These are phyloP conservation scores for Alethe castanea DNA, from an alignment of 2,113 vertebrate genomes.

Conservation along the genomic window DNA sequence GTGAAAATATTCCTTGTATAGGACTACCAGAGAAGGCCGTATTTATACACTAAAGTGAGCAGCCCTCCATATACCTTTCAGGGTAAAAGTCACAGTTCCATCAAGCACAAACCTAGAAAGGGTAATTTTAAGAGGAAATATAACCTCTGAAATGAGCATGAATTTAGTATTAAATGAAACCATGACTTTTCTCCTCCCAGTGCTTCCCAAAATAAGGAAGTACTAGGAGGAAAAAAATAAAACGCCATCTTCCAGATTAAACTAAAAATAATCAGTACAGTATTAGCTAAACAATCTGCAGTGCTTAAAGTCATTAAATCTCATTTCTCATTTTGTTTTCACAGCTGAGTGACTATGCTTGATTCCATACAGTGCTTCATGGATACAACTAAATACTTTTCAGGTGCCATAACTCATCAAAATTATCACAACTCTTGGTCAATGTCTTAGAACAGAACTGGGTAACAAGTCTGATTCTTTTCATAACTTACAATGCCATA, in stretches of 20 bases:
- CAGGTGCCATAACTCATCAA: neutral
- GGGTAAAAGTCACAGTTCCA: neutral
- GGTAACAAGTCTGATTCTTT: neutral
- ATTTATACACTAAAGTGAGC: neutral
- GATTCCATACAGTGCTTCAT: neutral
- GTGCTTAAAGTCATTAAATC: neutral
- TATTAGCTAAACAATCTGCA: neutral
- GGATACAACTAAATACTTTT: neutral
- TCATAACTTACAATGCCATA: neutral
- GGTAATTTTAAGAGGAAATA: neutral
- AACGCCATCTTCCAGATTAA: neutral
- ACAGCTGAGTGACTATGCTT: neutral
- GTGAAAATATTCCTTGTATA: neutral
- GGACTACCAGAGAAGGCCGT: neutral
- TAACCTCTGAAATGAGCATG: neutral
- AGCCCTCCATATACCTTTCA: neutral
- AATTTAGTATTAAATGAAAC: neutral
- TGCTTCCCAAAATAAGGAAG: neutral
- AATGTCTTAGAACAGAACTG: neutral
- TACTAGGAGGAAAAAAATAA: neutral
- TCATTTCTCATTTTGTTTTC: constrained; percentile 19
- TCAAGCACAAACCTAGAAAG: neutral
- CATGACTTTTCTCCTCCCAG: neutral
- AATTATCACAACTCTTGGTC: neutral
- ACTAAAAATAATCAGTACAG: neutral